Base-by-base conservation (phyloP, 2,797 vertebrate species). In the Pelobates cultripes region DNA sequence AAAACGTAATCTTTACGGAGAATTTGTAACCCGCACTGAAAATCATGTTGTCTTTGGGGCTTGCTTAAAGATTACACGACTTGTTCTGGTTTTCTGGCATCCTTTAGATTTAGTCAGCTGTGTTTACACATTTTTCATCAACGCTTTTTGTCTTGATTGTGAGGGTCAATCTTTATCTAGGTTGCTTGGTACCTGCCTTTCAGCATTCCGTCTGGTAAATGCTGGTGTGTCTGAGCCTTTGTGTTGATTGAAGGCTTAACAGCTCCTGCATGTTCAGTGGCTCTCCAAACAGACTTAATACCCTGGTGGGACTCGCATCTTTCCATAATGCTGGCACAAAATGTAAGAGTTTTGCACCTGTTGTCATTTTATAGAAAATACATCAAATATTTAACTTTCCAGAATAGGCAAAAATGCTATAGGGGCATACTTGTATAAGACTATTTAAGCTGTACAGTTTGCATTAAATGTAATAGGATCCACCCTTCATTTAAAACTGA, bases 81-180 rank as follows among this genome's bases (percentile, higher is more conserved):
- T 5, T 7, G 17, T n/a, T 44, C 42, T 42, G 78, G 71, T 7
- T 2, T n/a, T 44, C 42, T 42, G 78, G 71, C 13, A 44, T 45
- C 51, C 61, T 74, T 60, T 4, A 69, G 41, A 74, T 79, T 55
- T 28, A 28, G 63, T 67, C 70, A 55, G 61, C 71, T 73, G 61
- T 57, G 63, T 74, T 80, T 74, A 73, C 78, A 61, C 47, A 9
- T n/a, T 60, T 80, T 72, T 61, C 53, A 61, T 70, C 69, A 64
- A 10, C 13, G 55, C 53, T 78, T 28, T 28, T 70, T 70, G 7
- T 66, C 61, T 47, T 53, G 75, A 42, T 77, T 15, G 9, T 42
- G 68, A 70, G 43, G 68, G 68, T 77, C 47, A 13, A 57, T 51
- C 55, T 78, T 78, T 60, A 43, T 64, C 53, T 73, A 41, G 10